Base-by-base conservation (phyloP, 2,888 invertebrate species). In the Tanaodytes sp. region DNA sequence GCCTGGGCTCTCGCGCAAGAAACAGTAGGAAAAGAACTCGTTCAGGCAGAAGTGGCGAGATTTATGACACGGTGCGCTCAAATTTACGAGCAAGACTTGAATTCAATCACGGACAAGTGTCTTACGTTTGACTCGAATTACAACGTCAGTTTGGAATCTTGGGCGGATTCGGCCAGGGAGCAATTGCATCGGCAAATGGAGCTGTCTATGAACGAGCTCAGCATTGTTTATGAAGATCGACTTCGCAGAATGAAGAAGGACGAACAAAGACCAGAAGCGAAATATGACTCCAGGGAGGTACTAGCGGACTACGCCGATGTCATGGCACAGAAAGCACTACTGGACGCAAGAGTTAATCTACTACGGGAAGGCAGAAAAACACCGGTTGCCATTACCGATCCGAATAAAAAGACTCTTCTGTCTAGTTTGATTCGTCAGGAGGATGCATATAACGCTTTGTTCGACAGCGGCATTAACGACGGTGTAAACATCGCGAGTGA, bases 1-100 rank as follows among this genome's bases (percentile, higher is more conserved):
- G 92, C 93, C 3, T 92, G 91, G 90, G 89, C 90, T 33, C 88
- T 91, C 64, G 93, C 94, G 0, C 90, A 92, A 54, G 92, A 93
- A 78, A 90, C 91, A 1, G 90, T 93, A 0, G 92, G 91, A 76
- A 89, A 90, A 1, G 92, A 92, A 82, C 86, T 93, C 20, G 91
- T 93, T 20, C 92, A 92, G 79, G 91, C 92, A 0, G 93, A 93
- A 85, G 91, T 93, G 67, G 89, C 91, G 14, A 91, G 92, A 64
- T 91, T 93, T 4, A 88, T 93, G 79, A 87, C 88, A 77, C 88
- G 91, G 36, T 92, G 91, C 59, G 91, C 91, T 3, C 90, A 90
- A 77, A 86, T 89, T 2, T 92, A 92, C 80, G 92, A 92, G 77
- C 80, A 81, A 48, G 80, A 77, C 42, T 62, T 82, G 15, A 76